Evolutionary conservation across 2,113 vertebrate species (phyloP).

Genomic region (Sapayoa aenigma): DNA sequence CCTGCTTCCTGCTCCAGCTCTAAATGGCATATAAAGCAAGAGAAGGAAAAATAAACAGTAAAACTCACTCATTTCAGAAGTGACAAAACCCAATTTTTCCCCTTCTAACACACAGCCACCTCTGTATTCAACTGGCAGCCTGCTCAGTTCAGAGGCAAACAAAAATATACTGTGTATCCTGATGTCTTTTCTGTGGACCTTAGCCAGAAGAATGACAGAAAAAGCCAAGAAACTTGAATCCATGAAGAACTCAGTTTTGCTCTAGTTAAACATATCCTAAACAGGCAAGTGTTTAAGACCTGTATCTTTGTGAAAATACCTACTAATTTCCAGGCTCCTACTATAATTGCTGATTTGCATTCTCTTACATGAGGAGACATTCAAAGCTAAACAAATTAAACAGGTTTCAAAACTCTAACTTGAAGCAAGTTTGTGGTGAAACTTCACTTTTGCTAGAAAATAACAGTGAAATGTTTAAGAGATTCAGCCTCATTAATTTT

Average conservation of each 20-base stretch:
- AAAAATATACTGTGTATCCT: background rate
- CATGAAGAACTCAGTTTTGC: background rate
- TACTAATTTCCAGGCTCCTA: background rate
- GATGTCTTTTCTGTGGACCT: background rate
- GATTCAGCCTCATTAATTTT: background rate
- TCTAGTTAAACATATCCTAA: background rate
- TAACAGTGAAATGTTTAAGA: background rate
- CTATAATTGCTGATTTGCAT: background rate
- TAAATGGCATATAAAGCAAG: background rate
- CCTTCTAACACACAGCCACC: background rate
- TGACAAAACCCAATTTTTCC: background rate
- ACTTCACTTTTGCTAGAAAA: background rate
- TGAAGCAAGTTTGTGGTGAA: background rate
- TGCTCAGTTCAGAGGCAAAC: background rate
- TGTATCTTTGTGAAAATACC: background rate
- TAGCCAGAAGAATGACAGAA: background rate
- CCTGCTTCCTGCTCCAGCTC: background rate
- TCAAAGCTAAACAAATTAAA: background rate
- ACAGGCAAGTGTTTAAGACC: background rate
- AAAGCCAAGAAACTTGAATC: background rate
- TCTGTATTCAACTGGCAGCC: background rate
- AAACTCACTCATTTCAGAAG: background rate
- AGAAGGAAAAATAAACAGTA: background rate
- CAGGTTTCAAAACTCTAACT: background rate
- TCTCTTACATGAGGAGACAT: background rate